Evolutionary conservation across 2,888 invertebrate genomes (phyloP).

Genomic region (Pachydiplax longipennis): DNA sequence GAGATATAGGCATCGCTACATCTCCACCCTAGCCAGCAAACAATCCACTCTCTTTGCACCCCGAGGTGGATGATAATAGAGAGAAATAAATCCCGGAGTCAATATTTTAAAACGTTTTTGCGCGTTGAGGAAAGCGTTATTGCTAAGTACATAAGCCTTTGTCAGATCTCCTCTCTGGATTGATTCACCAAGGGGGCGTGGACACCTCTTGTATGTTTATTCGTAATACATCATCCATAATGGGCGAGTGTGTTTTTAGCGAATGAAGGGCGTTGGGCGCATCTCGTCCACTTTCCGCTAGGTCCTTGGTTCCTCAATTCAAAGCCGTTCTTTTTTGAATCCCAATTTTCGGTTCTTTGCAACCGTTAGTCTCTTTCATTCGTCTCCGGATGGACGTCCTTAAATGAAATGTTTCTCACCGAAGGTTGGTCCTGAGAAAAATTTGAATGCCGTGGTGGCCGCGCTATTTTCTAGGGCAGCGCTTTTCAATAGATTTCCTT

Average conservation of each 20-base stretch:
- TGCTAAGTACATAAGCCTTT: neutral
- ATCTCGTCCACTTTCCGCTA: neutral
- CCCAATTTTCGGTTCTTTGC: too few species aligned
- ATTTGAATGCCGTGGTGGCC: too few species aligned
- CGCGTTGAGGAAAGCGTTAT: neutral
- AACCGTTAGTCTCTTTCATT: too few species aligned
- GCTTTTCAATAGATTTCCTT: too few species aligned
- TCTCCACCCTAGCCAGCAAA: neutral
- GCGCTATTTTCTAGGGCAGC: too few species aligned
- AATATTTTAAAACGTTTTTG: neutral
- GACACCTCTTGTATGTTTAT: neutral
- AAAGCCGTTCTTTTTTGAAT: too few species aligned
- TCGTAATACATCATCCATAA: neutral
- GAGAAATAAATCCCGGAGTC: neutral
- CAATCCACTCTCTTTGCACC: constrained; percentile 12
- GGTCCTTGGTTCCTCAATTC: neutral
- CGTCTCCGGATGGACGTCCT: too few species aligned
- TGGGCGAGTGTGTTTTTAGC: neutral
- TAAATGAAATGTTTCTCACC: too few species aligned
- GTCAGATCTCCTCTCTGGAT: neutral
- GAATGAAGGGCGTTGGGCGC: neutral
- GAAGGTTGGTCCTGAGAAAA: too few species aligned
- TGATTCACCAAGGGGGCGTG: neutral
- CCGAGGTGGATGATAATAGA: neutral
- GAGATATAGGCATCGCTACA: neutral